phyloP scores from a whole-genome alignment of 2,888 invertebrate genomes.

The Rutpela maculata region DNA sequence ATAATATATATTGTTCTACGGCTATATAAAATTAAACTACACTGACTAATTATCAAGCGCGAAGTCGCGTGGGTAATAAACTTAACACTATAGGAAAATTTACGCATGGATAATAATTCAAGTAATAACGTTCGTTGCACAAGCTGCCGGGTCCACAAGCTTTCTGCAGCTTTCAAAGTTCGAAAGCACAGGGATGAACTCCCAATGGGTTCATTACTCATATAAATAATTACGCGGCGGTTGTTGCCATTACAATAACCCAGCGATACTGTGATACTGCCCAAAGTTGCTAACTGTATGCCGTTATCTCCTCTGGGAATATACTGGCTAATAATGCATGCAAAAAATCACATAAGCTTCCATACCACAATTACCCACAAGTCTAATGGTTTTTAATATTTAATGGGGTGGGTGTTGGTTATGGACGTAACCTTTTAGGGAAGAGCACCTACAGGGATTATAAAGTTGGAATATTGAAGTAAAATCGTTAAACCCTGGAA shows the following conservation, averaged over 20 bases:
- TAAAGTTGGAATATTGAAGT: constrained; percentile 5
- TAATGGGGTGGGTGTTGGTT: constrained; percentile 13
- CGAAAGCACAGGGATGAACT: constrained; percentile 37
- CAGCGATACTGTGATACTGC: neutral
- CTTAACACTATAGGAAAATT: constrained; percentile 7
- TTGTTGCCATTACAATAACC: constrained; percentile 11
- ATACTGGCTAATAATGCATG: constrained; percentile 15
- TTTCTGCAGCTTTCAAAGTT: constrained; percentile 30
- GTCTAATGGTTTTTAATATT: constrained; percentile 31
- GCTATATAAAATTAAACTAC: constrained; percentile 3
- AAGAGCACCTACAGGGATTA: neutral
- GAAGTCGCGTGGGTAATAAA: constrained; percentile 10
- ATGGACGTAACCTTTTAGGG: constrained; percentile 17
- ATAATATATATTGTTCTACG: constrained; percentile 1
- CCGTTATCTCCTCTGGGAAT: constrained; percentile 23
- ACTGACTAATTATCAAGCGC: constrained; percentile 7
- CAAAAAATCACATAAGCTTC: constrained; percentile 24
- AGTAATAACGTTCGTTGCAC: constrained; percentile 26
- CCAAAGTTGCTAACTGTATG: constrained; percentile 16
- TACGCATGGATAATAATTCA: constrained; percentile 22
- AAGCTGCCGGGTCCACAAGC: constrained; percentile 14
- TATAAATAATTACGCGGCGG: constrained; percentile 41
- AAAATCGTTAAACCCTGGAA: constrained; percentile 2
- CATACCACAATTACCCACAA: constrained; percentile 4
- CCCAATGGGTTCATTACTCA: constrained; percentile 47